Base-by-base conservation (phyloP, 2,113 vertebrate species). In the Hippocampus abdominalis region DNA sequence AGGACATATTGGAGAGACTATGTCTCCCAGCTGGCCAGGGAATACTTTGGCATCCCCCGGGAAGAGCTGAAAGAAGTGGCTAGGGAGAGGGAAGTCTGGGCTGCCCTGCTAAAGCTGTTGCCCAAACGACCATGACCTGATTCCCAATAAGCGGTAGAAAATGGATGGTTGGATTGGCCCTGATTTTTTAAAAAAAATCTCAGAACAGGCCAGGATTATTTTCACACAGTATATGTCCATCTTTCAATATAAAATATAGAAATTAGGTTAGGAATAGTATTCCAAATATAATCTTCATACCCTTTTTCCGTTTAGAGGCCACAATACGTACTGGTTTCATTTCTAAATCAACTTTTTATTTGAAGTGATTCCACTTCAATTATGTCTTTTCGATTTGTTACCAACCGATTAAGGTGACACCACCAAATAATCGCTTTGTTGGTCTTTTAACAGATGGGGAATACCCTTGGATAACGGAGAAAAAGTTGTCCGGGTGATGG, bases 371-470 rank as follows among this genome's bases (percentile, higher is more conserved):
- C n/a, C 18, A 36, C 6, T 12, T 21, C 49, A 51, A 36, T 2
- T 59, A 59, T 27, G 56, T 20, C 8, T 36, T 20, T 20, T 18
- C 20, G 48, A 29, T 32, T 59, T 18, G 25, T 59, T 27, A 32
- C 56, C 25, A 21, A 54, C 1, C 2, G 16, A 7, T 49, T 21
- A 18, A 49, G 32, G 29, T 60, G 29, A 60, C 57, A 4, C 20
- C 20, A 39, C 8, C 49, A 62, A 62, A 42, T 39, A 32, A 67
- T 10, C 39, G n/a, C 27, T 66, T 72, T 91, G 72, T 87, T 85
- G 73, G 89, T 91, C 70, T 88, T 72, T 90, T 80, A 77, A 92
- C 91, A 93, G 92, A 93, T 93, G 92, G 92, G 92, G 70, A 93
- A 93, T 84, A 93, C 36, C 85, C 87, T 93, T 74, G 92, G 89